These are phyloP conservation scores for Stictocephala bisonia DNA, from an alignment of 2,888 invertebrate genomes.

Conservation along the genomic window DNA sequence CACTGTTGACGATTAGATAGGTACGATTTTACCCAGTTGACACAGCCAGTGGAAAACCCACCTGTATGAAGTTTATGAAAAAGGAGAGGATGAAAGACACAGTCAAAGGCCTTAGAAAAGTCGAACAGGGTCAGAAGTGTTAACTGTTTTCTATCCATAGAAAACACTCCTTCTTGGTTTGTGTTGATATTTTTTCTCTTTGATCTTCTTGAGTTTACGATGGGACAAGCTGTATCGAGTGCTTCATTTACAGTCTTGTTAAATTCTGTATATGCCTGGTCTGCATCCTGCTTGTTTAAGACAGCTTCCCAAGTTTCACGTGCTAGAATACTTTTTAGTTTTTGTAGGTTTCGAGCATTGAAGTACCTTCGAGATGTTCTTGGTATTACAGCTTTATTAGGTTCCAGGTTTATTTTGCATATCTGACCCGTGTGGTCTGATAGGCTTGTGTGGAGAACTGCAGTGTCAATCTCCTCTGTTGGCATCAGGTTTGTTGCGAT, in stretches of 20 bases:
- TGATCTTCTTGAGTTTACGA: slow-evolving; percentile 4
- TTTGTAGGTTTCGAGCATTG: slow-evolving; percentile 18
- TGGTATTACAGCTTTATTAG: slow-evolving; percentile 4
- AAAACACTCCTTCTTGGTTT: too few species aligned
- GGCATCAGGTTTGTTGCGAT: slow-evolving; percentile 23
- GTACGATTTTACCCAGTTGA: too few species aligned
- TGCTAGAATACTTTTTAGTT: slow-evolving; percentile 14
- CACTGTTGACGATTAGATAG: too few species aligned
- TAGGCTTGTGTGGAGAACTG: background rate
- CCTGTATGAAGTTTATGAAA: too few species aligned
- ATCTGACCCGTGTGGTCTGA: slow-evolving; percentile 26
- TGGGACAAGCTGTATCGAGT: slow-evolving; percentile 11
- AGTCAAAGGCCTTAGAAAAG: too few species aligned
- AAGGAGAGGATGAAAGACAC: too few species aligned
- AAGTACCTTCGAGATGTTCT: slow-evolving; percentile 25
- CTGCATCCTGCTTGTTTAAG: slow-evolving; percentile 12
- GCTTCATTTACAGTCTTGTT: background rate
- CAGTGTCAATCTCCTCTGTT: background rate
- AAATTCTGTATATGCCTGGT: slow-evolving; percentile 5
- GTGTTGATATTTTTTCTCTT: slow-evolving; percentile 18
- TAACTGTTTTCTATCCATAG: too few species aligned
- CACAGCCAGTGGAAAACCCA: too few species aligned
- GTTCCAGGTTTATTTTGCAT: slow-evolving; percentile 3
- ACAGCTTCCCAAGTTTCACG: slow-evolving; percentile 14
- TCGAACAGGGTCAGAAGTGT: too few species aligned